Percentiles rank a stretch among this genome's conserved stretches.
These are phyloP conservation scores for Phaethornis superciliosus DNA, from an alignment of 2,113 vertebrate species.

Conservation along the genomic window DNA sequence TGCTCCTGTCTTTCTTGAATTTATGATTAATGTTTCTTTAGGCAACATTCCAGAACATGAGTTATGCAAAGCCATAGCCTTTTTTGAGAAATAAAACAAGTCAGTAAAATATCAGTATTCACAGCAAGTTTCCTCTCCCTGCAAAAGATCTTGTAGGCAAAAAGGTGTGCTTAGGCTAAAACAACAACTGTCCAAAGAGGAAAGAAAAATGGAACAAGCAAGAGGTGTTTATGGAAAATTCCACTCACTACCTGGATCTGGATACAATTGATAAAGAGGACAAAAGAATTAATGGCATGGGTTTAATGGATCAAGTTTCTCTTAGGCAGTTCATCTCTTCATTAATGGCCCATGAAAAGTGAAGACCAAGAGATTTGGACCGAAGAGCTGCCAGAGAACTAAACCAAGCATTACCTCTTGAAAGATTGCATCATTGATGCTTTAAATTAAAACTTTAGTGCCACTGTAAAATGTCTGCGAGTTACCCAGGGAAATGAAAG, in stretches of 20 bases:
- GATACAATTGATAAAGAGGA: conserved; percentile 32
- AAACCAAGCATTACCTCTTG: conserved; percentile 60
- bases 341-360: conserved; percentile 66
- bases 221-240: conserved; percentile 44
- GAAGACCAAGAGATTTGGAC: conserved; percentile 60
- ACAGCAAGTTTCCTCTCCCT: background rate
- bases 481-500: conserved; percentile 41
- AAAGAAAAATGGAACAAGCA: background rate
- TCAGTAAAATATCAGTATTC: conserved; percentile 48
- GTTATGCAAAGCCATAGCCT: conserved; percentile 18
- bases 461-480: conserved; percentile 35
- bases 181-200: background rate
- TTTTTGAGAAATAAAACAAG: conserved; percentile 30
- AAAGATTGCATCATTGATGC: conserved; percentile 54
- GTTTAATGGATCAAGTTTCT: conserved; percentile 61
- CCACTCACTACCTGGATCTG: background rate
- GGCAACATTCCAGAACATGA: conserved; percentile 33
- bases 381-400: conserved; percentile 51
- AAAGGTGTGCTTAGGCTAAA: conserved; percentile 34
- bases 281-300: conserved; percentile 41
- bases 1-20: conserved; percentile 43
- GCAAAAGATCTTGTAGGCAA: background rate
- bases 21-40: conserved; percentile 61
- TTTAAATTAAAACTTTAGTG: conserved; percentile 66
- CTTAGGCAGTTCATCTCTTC: conserved; percentile 59